Evolutionary conservation across 2,113 vertebrate genomes (phyloP), one percentile per base, ranked within the genome.

Genomic region (Muntiacus muntjak): DNA sequence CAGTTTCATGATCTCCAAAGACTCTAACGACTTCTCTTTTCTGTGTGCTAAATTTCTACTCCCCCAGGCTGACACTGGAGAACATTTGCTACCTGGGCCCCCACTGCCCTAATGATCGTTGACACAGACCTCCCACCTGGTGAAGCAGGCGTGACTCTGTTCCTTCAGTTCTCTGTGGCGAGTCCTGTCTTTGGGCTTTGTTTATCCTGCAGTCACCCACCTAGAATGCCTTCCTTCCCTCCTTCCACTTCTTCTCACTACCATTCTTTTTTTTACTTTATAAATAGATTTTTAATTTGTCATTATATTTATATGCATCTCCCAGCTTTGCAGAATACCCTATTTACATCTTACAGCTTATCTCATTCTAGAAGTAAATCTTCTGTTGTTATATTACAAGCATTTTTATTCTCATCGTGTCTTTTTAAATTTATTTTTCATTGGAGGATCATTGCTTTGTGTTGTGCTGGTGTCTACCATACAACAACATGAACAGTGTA

Each of bases 401-500:
- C n/a, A 52, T 87, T 97, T 95, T 97, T 85, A 94, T 55, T 81
- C 33, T 87, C 13, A 45, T 71, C 28, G 6, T 74, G 30, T 67
- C 88, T 92, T 9, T 76, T 76, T 25, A 71, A 40, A 36, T 14
- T 76, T 76, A 7, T 13, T 76, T 43, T 76, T 40, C 36, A 26
- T 26, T 7, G 36, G 36, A 76, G 23, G 36, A 15, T 43, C 10
- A 76, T 76, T 7, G 21, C 36, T 76, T 43, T 76, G 21, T 14
- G 71, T 43, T 43, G 23, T 13, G 1, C 7, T 43, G 36, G 21
- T 43, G 25, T 76, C 36, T 76, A 13, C 36, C 23, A 3, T 13
- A 76, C 36, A 43, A 2, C 71, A 76, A 23, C n/a, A n/a, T 40
- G n/a, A 71, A 21, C 40, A 40, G n/a, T 71, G n/a, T 71, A 71